Evolutionary conservation across 2,888 invertebrate species (phyloP), one percentile per base, ranked within the genome.

Genomic region (Phasia obesa): DNA sequence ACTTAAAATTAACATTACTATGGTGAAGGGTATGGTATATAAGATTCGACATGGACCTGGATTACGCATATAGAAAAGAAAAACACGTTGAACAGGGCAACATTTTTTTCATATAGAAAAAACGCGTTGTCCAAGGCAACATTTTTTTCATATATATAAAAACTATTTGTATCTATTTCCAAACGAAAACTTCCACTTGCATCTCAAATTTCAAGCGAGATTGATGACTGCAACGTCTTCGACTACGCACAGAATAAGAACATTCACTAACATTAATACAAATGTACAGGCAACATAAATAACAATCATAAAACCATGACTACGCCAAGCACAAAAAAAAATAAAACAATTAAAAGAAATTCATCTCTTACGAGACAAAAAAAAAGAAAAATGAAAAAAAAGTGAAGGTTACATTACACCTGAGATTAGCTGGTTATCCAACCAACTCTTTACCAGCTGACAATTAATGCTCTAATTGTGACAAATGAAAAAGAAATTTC

Each of bases 381-480:
- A 11, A 19, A 3, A 31, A 25, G 53, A 15, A 49, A 27, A 31
- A 51, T 38, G 7, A 42, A 13, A 73, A 53, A 87, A 87, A 88
- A 90, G 89, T 90, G 89, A 90, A 89, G 90, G 90, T 89, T 89
- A 82, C 81, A 74, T 84, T 83, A 85, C 82, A 83, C 64, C 73
- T 51, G 67, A 77, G 83, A 85, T 83, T 38, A 82, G 75, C 85
- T 84, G 82, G 83, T 86, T 86, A 69, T n/a, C 38, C 81, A 85
- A 85, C 75, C 38, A 84, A 86, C 85, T 86, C 84, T 44, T 51
- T 49, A 53, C 19, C 65, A 65, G 53, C 62, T 59, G 86, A 86
- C 90, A 90, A 88, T 90, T 90, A 89, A 90, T 89, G 89, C 89
- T 89, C 89, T 89, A 88, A 88, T 90, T 88, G 88, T 86, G 90